Base-by-base conservation (phyloP, 2,113 vertebrate species). In the Lasiurus cinereus region DNA sequence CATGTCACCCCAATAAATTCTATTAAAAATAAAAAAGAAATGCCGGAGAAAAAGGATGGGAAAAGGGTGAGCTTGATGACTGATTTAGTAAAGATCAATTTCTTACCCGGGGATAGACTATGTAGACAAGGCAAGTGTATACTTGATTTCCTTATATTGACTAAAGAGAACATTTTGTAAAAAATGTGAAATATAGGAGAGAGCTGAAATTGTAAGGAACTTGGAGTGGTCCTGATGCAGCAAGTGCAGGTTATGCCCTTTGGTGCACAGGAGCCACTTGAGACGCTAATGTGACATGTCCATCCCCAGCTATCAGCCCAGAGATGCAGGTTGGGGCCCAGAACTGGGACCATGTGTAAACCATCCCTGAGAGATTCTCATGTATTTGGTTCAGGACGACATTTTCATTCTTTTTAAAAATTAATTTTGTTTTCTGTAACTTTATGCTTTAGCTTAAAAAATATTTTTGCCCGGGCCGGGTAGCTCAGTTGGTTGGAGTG, bases 401-500 rank as follows among this genome's bases (percentile, higher is more conserved):
- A 48, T 69, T 85, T 93, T 78, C 52, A 46, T 73, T 39, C 77
- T 88, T 80, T 80, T 67, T 39, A 82, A 88, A 83, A 86, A 77
- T 54, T 67, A 64, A 64, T 93, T 59, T 85, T 96, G 67, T 90
- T 90, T 66, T 14, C 31, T 72, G 10, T 69, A 50, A 50, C 33
- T 27, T 87, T 64, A 7, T 64, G 46, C 78, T 15, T 78, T 74
- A 85, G 66, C 14, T 67, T 67, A 67, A n/a, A n/a, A 67, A n/a
- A 67, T n/a, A 67, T 16, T 67, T 67, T 67, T 67, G 64, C 31
- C 64, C 14, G 16, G 64, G 31, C 64, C 6, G 6, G 62, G 64
- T 66, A 66, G 64, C 13, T 66, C 29, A n/a, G 31, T 18, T 67
- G 31, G 14, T 67, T 67, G 14, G 64, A 67, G 64, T 31, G 29